Evolutionary conservation across 2,888 invertebrate species (phyloP), one percentile per base, ranked within the genome.

Genomic region (Opisthograptis luteolata): DNA sequence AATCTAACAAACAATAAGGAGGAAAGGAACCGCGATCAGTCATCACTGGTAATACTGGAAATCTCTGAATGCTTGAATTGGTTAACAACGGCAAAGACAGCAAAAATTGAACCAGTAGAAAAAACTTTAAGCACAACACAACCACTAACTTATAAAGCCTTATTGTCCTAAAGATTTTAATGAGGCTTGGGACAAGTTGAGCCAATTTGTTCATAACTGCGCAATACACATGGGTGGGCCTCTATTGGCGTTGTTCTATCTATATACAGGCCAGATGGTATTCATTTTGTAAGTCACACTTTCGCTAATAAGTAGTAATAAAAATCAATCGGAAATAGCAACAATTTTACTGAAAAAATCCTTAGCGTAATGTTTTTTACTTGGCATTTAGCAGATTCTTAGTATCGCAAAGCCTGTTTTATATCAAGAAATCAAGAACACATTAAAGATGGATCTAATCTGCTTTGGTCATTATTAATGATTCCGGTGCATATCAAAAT

Each of bases 131-230:
- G 3, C 9, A 3, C 2, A 4, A 25, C 28, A 17, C 9, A 22
- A 15, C 30, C 54, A 54, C 48, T 57, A 58, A 60, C 52, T 61
- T 59, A 59, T 58, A 62, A 59, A 64, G 62, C 66, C 50, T 62
- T 54, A 39, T n/a, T 55, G 64, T 67, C 63, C 70, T 64, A 82
- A 80, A 79, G 73, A 71, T 66, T 70, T 69, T 76, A 83, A 84
- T 83, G 71, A 79, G 82, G 79, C 76, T 83, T 81, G 78, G 69
- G 62, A 68, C 78, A 76, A 83, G 78, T 84, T 81, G 70, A 79
- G 68, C 72, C 82, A 86, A 85, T 84, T 85, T 76, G 73, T 66
- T n/a, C n/a, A n/a, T n/a, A n/a, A n/a, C n/a, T n/a, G n/a, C n/a
- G n/a, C n/a, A n/a, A n/a, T n/a, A n/a, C n/a, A n/a, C n/a, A n/a